These are phyloP conservation scores for Zaprionus kolodkinae DNA, from an alignment of 1,140 invertebrate genomes.

Conservation along the genomic window DNA sequence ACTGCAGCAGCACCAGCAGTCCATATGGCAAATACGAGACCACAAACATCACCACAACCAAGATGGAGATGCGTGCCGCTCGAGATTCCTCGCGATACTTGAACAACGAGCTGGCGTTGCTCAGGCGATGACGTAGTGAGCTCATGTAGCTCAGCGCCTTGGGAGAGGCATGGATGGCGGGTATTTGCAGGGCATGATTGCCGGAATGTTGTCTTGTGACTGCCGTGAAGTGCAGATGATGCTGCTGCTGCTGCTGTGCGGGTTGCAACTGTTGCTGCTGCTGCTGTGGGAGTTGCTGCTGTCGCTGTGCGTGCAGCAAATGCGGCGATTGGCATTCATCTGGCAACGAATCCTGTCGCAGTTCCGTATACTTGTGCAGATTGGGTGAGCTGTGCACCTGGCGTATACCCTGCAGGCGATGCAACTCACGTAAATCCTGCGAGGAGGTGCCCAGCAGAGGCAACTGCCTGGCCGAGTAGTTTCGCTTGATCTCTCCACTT, in stretches of 20 bases:
- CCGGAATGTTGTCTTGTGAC: conserved; percentile 21
- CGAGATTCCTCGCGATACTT: conserved; percentile 92
- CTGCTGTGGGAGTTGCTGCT: conserved; percentile 46
- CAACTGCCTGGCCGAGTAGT: conserved; percentile 77
- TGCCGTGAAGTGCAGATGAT: conserved; percentile 43
- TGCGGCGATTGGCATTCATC: conserved; percentile 64
- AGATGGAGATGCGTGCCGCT: conserved; percentile 91
- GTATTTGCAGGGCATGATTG: conserved; percentile 74
- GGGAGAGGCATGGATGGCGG: conserved; percentile 78
- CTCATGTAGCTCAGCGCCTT: conserved; percentile 87
- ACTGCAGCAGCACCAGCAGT: conserved; percentile 85
- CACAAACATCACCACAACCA: conserved; percentile 89
- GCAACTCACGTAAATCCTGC: conserved; percentile 64
- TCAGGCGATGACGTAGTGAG: conserved; percentile 90
- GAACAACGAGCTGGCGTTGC: conserved; percentile 93
- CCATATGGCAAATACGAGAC: conserved; percentile 90
- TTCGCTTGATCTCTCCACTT: conserved; percentile 78
- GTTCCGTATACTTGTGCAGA: conserved; percentile 75
- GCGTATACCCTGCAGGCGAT: conserved; percentile 70
- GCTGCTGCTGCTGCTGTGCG: conserved; percentile 49
- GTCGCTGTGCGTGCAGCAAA: conserved; percentile 65
- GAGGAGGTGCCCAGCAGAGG: conserved; percentile 71
- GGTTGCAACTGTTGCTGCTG: conserved; percentile 42
- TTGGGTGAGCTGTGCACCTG: conserved; percentile 83
- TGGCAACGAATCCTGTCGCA: conserved; percentile 54